Evolutionary conservation across 2,797 vertebrate species (phyloP).

Genomic region (Danio albolineatus): DNA sequence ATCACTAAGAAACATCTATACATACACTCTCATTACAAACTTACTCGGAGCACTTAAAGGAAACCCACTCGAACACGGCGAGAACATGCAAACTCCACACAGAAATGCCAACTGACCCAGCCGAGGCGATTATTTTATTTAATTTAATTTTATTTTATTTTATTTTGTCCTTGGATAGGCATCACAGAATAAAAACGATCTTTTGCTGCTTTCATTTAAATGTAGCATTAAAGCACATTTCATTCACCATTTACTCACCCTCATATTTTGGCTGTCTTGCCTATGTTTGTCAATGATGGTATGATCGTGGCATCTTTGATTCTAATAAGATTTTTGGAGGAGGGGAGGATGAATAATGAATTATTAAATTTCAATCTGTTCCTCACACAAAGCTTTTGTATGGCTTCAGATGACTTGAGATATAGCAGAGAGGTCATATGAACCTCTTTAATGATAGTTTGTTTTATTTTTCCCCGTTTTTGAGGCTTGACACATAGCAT

Average conservation of each 20-base stretch:
- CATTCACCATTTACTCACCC: background rate
- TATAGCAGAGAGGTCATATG: background rate
- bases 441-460: background rate
- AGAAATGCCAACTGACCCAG: no score
- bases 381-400: conserved; percentile 15
- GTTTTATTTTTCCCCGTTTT: background rate
- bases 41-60: no score
- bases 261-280: background rate
- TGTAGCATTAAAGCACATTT: background rate
- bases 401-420: background rate
- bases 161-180: background rate
- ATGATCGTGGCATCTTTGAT: background rate
- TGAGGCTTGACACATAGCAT: background rate
- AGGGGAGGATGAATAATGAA: conserved; percentile 21
- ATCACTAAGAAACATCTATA: no score
- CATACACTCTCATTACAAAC: no score
- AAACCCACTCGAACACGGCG: no score
- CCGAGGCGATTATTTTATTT: no score
- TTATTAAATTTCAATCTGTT: conserved; percentile 43
- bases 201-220: background rate
- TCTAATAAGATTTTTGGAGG: conserved; percentile 14
- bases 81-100: no score
- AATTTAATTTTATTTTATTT: background rate
- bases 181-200: background rate
- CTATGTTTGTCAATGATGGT: background rate